Base-by-base conservation (phyloP, 1,140 invertebrate genomes). In the Acyrthosiphon pisum region DNA sequence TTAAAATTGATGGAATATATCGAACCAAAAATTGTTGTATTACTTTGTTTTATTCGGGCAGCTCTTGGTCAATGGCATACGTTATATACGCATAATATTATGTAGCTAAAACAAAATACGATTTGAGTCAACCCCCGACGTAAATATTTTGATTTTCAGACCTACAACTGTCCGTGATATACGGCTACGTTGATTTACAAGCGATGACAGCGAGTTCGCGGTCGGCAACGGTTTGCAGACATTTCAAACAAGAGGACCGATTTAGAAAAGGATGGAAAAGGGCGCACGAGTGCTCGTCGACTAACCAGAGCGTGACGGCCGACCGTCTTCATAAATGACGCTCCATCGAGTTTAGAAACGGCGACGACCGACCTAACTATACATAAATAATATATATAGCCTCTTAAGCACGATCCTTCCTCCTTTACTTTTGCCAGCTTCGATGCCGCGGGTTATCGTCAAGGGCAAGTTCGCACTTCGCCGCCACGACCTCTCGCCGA, bases 401-500 rank as follows among this genome's bases (percentile, higher is more conserved):
- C 50, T 53, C 26, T n/a, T 14, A 26, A 22, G 35, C n/a, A 56
- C 50, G 22, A 35, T 89, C 23, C 26, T 90, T 90, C 35, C 41
- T 60, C n/a, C 35, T 84, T 84, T 37, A 30, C 41, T 68, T 60
- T 90, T 60, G 41, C 26, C 89, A 89, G 23, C 53, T 60, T 60
- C 53, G 46, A 23, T 22, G 35, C 35, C 22, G n/a, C 11, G 22
- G 50, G 37, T 90, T 37, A 68, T 68, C 60, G 53, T 90, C 89
- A 90, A 90, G 53, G 89, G 89, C 89, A 90, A 90, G 89, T 90
- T 56, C 53, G 53, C n/a, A 30, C 26, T 76, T 35, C n/a, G n/a
- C 18, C 37, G 11, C 6, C 6, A 48, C 30, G 46, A 50, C 87
- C 87, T 50, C n/a, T 53, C n/a, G 18, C 14, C 44, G 26, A 9